Evolutionary conservation across 2,888 invertebrate species (phyloP).

Genomic region (Lycocerus yunnanus): DNA sequence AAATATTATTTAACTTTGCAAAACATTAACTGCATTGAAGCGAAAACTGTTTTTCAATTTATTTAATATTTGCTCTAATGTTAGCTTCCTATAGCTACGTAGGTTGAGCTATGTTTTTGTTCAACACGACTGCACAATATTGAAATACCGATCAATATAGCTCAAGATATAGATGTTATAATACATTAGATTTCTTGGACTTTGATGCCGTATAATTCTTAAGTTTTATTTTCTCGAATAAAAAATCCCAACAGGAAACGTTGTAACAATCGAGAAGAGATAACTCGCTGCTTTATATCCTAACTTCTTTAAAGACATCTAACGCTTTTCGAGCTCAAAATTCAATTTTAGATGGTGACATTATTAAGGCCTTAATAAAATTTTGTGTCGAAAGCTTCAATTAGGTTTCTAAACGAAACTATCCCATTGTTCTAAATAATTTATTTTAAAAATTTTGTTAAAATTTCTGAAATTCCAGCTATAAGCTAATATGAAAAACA

Average conservation of each 20-base stretch:
- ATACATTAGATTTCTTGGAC: constrained; percentile 29
- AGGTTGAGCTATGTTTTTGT: constrained; percentile 26
- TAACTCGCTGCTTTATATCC: constrained; percentile 26
- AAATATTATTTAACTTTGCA: constrained; percentile 19
- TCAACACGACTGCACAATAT: constrained; percentile 32
- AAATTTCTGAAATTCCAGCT: not conserved
- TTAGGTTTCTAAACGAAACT: constrained; percentile 5
- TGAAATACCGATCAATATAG: constrained; percentile 31
- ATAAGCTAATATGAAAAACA: constrained; percentile 18
- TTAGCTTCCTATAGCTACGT: constrained; percentile 18
- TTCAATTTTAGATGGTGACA: constrained; percentile 16
- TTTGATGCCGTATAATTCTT: constrained; percentile 29
- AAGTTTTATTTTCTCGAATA: constrained; percentile 26
- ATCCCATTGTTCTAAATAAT: not conserved
- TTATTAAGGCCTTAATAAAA: not conserved
- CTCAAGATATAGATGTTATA: constrained; percentile 29
- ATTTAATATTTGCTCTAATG: constrained; percentile 29
- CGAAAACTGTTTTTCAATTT: constrained; percentile 29
- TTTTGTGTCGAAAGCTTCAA: constrained; percentile 9
- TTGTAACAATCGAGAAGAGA: constrained; percentile 26
- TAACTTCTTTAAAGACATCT: constrained; percentile 25
- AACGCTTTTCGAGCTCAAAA: constrained; percentile 19
- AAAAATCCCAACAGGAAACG: constrained; percentile 19
- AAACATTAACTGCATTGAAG: constrained; percentile 20
- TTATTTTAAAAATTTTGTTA: not conserved